These are phyloP conservation scores for Drosophila santomea DNA, from an alignment of 1,140 invertebrate species.

Conservation along the genomic window DNA sequence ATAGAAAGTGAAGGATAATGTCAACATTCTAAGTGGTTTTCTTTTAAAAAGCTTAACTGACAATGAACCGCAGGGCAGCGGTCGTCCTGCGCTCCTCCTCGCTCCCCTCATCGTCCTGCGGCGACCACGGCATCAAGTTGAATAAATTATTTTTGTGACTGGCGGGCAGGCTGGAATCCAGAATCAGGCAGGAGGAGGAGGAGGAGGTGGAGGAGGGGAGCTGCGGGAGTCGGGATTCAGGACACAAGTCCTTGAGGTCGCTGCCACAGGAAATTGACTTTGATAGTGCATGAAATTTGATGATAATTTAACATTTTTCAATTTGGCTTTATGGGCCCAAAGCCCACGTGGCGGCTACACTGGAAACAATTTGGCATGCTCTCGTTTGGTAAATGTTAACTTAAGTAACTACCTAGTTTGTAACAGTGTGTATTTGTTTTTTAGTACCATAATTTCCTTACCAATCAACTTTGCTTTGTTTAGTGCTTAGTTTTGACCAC, in stretches of 20 bases:
- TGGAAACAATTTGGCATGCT: background rate
- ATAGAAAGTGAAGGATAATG: constrained; percentile 84
- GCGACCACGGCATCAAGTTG: constrained; percentile 66
- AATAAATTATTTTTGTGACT: constrained; percentile 80
- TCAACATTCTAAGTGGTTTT: constrained; percentile 84
- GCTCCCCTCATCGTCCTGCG: too few species aligned
- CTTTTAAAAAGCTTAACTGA: constrained; percentile 83
- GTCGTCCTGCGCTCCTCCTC: constrained; percentile 17
- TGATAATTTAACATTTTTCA: constrained; percentile 76
- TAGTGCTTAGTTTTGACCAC: too few species aligned
- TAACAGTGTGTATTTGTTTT: too few species aligned
- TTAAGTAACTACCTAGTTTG: too few species aligned
- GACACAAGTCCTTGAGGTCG: constrained; percentile 23
- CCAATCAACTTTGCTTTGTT: too few species aligned
- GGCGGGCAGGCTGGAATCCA: constrained; percentile 20
- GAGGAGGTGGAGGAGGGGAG: background rate
- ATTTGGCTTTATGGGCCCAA: constrained; percentile 44
- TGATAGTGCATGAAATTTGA: constrained; percentile 83
- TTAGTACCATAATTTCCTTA: too few species aligned
- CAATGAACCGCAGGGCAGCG: constrained; percentile 81
- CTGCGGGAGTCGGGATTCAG: constrained; percentile 12
- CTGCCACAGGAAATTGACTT: constrained; percentile 74
- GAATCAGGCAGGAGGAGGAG: background rate
- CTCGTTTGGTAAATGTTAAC: background rate
- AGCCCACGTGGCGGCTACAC: constrained; percentile 20